These are phyloP conservation scores for Drosophila parthenogenetica DNA, from an alignment of 2,888 invertebrate species.

Conservation along the genomic window DNA sequence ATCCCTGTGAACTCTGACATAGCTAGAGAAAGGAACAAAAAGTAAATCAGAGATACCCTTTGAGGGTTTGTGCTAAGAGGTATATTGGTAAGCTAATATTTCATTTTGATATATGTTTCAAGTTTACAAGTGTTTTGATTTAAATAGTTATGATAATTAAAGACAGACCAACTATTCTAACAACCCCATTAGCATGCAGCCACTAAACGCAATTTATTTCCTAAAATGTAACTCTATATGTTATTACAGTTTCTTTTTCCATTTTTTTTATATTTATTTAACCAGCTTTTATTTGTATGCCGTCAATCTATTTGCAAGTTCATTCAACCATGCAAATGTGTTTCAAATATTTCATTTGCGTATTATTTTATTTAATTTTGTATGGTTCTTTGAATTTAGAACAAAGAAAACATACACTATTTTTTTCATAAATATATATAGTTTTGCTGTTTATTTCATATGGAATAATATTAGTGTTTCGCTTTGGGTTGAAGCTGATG, in stretches of 20 bases:
- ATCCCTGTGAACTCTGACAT: not conserved
- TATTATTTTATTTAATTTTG: slow-evolving; percentile 43
- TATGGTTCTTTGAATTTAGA: slow-evolving; percentile 1
- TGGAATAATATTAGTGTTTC: slow-evolving; percentile 33
- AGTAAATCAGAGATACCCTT: slow-evolving; percentile 11
- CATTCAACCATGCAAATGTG: not conserved
- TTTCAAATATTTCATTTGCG: slow-evolving; percentile 29
- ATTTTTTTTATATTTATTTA: not conserved
- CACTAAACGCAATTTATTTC: too few species aligned
- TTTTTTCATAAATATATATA: not conserved
- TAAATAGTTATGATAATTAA: too few species aligned
- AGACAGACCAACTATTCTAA: too few species aligned
- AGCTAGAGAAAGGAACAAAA: not conserved
- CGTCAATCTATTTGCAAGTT: not conserved
- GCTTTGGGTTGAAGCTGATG: slow-evolving; percentile 26
- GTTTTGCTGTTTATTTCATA: slow-evolving; percentile 22
- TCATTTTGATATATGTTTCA: too few species aligned
- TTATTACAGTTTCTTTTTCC: not conserved
- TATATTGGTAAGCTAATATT: not conserved
- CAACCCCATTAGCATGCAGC: too few species aligned
- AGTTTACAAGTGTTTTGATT: too few species aligned
- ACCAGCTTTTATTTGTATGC: not conserved
- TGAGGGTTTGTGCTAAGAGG: not conserved
- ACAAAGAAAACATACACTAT: slow-evolving; percentile 21
- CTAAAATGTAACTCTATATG: too few species aligned